These are phyloP conservation scores for Lucilia sericata DNA, from an alignment of 1,140 invertebrate species.

Conservation along the genomic window DNA sequence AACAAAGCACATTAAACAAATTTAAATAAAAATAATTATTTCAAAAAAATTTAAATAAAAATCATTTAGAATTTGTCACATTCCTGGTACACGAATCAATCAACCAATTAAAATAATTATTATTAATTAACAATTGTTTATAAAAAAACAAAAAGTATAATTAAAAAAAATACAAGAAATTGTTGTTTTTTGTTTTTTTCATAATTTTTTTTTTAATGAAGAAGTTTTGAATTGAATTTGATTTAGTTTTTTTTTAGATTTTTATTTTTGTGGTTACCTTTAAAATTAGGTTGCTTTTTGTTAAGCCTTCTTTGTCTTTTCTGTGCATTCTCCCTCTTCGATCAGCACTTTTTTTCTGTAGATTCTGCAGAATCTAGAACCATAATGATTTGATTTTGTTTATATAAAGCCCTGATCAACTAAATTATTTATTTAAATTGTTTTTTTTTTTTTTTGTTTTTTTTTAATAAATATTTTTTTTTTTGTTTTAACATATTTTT, in stretches of 20 bases:
- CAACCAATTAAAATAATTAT: not conserved
- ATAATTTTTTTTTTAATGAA: conserved; percentile 40
- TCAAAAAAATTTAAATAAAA: not conserved
- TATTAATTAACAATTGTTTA: not conserved
- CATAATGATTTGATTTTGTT: conserved; percentile 56
- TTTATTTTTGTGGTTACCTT: conserved; percentile 82
- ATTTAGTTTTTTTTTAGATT: conserved; percentile 48
- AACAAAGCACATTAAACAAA: not conserved
- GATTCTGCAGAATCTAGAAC: conserved; percentile 95
- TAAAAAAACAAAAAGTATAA: not conserved
- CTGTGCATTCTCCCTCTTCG: conserved; percentile 86
- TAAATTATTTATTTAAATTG: conserved; percentile 47
- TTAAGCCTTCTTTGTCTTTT: conserved; percentile 91
- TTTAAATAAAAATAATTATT: not conserved
- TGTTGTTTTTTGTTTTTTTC: conserved; percentile 40
- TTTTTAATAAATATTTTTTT: conserved; percentile 3
- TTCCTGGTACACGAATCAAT: conserved; percentile 20
- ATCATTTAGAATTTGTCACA: conserved; percentile 10
- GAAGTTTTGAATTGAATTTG: conserved; percentile 40
- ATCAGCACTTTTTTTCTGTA: conserved; percentile 96
- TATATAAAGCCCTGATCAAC: conserved; percentile 65
- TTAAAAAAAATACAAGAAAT: conserved; percentile 36
- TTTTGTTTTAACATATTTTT: conserved; percentile 21
- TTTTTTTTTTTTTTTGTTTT: conserved; percentile 53
- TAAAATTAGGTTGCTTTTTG: conserved; percentile 96